phyloP scores from a whole-genome alignment of 2,113 vertebrate genomes.

The Charadrius vociferus region DNA sequence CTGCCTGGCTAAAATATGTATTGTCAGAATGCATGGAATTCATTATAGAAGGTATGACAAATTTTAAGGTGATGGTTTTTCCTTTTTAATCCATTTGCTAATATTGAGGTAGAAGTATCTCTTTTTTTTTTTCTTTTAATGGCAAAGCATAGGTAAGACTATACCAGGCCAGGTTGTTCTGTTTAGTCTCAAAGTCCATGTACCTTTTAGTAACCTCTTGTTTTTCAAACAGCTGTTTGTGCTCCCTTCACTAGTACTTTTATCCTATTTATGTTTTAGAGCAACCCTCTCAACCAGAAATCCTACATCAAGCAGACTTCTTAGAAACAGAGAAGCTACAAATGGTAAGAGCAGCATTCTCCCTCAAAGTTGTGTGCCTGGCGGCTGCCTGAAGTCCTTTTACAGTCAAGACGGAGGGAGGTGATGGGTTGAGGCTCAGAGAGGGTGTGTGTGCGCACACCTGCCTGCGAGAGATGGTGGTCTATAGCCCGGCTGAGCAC shows the following conservation, averaged over 20 bases:
- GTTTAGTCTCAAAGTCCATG: neutral
- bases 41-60: neutral
- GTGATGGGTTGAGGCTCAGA: neutral
- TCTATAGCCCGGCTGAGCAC: neutral
- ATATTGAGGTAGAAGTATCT: neutral
- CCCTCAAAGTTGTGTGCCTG: neutral
- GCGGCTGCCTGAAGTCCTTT: neutral
- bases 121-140: neutral
- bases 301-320: conserved; percentile 79
- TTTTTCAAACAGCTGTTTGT: neutral
- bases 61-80: neutral
- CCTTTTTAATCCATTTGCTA: neutral
- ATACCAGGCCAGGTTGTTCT: neutral
- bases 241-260: neutral
- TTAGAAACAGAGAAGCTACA: conserved; percentile 88
- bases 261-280: conserved; percentile 80
- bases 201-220: neutral
- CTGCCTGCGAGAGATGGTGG: neutral
- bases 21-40: neutral
- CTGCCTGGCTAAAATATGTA: neutral
- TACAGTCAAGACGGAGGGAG: neutral
- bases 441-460: accelerated
- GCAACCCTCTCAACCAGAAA: conserved; percentile 81
- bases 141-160: neutral
- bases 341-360: conserved; percentile 78